A percentile compares a stretch with the other conserved stretches of the same genome.
Evolutionary conservation across 2,113 vertebrate genomes (phyloP).

Genomic region (Pedetes capensis): DNA sequence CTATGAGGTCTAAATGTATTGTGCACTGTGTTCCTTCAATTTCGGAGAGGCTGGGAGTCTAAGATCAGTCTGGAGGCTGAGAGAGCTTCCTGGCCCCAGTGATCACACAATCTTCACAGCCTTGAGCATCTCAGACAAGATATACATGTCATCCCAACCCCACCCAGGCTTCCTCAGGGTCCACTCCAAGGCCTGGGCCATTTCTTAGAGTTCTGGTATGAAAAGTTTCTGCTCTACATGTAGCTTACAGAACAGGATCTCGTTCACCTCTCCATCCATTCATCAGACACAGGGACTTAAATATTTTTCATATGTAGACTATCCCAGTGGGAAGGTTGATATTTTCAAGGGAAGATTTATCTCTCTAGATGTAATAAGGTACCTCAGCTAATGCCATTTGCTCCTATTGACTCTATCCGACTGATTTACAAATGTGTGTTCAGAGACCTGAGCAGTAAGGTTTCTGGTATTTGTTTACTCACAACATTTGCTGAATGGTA

Average conservation of each 20-base stretch:
- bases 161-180: constrained; percentile 79
- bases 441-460: background rate
- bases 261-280: constrained; percentile 94
- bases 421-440: no score
- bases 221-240: background rate
- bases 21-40: background rate
- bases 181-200: constrained; percentile 86
- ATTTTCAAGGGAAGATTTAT: no score
- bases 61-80: background rate
- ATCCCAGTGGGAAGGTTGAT: no score
- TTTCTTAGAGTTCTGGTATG: constrained; percentile 78
- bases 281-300: constrained; percentile 83
- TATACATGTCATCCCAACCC: constrained; percentile 83
- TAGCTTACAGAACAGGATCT: constrained; percentile 88
- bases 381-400: no score
- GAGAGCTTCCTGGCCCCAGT: accelerated
- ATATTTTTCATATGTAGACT: no score
- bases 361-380: no score
- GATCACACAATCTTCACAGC: constrained; percentile 87
- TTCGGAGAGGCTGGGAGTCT: background rate
- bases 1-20: background rate
- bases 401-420: no score
- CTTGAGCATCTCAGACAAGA: constrained; percentile 89
- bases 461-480: background rate
- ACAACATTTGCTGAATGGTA: background rate